phyloP scores from a whole-genome alignment of 2,888 invertebrate genomes.

The Chesias legatella region DNA sequence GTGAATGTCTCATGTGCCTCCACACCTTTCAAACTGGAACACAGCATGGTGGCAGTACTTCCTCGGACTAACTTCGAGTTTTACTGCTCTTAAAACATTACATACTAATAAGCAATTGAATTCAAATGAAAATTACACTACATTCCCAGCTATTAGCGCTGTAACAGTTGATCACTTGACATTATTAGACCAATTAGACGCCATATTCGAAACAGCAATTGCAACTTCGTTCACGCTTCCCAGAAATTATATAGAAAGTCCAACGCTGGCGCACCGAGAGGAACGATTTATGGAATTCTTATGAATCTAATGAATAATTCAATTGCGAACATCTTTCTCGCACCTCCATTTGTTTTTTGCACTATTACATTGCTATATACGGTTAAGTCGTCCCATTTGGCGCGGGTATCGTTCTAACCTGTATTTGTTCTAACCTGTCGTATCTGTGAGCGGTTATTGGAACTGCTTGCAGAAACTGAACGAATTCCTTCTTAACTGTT shows the following conservation, averaged over 20 bases:
- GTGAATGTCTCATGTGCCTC: too few species aligned
- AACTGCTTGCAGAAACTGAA: too few species aligned
- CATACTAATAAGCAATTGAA: not conserved
- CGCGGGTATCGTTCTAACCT: constrained; percentile 2
- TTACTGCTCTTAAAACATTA: too few species aligned
- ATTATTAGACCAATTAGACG: constrained; percentile 13
- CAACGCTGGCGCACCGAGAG: constrained; percentile 21
- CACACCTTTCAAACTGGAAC: too few species aligned
- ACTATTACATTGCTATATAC: constrained; percentile 38
- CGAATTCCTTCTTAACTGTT: too few species aligned
- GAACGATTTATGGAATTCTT: constrained; percentile 39
- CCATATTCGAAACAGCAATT: constrained; percentile 9
- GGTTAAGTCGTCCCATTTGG: constrained; percentile 28
- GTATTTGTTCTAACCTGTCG: constrained; percentile 13
- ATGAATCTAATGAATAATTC: constrained; percentile 54
- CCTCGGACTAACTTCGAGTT: too few species aligned
- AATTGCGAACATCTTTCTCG: constrained; percentile 32
- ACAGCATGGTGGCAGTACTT: too few species aligned
- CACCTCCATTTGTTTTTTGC: constrained; percentile 40
- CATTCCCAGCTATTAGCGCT: constrained; percentile 7
- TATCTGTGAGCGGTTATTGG: too few species aligned
- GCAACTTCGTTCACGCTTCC: constrained; percentile 12
- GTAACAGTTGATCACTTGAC: constrained; percentile 8
- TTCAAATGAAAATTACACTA: constrained; percentile 9
- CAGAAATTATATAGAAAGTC: constrained; percentile 22